phyloP scores from a whole-genome alignment of 2,113 vertebrate species.

The Murina feae region DNA sequence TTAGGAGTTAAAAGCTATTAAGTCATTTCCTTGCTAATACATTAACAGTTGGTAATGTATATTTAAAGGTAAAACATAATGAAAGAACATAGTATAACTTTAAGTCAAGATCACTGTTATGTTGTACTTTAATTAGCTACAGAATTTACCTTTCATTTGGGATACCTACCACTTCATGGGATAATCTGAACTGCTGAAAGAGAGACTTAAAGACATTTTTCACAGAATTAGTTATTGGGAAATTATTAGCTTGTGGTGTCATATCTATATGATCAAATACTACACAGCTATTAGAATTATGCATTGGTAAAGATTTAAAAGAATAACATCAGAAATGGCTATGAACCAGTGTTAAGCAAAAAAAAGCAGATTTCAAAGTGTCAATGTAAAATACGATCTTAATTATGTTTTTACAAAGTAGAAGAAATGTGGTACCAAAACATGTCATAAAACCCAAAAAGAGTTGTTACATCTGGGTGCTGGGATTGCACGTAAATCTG shows the following conservation, averaged over 20 bases:
- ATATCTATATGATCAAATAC: not conserved
- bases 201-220: not conserved
- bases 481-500: not conserved
- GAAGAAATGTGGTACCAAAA: slow-evolving; percentile 25
- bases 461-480: not conserved
- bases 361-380: slow-evolving; percentile 22
- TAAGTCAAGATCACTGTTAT: not conserved
- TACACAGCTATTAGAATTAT: not conserved
- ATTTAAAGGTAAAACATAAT: slow-evolving; percentile 1
- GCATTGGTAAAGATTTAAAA: not conserved
- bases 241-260: not conserved
- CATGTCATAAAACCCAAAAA: not conserved
- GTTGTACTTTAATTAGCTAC: not conserved
- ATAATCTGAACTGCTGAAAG: not conserved
- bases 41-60: not conserved
- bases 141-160: not conserved
- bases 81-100: not conserved
- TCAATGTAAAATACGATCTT: slow-evolving; percentile 24
- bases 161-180: not conserved
- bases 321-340: slow-evolving; percentile 28
- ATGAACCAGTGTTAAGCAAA: not conserved
- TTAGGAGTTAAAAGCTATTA: not conserved
- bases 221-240: slow-evolving; percentile 28
- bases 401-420: slow-evolving; percentile 45
- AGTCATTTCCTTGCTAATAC: slow-evolving; percentile 17